These are phyloP conservation scores for Crotalus horridus DNA, from an alignment of 2,113 vertebrate species.

Conservation along the genomic window DNA sequence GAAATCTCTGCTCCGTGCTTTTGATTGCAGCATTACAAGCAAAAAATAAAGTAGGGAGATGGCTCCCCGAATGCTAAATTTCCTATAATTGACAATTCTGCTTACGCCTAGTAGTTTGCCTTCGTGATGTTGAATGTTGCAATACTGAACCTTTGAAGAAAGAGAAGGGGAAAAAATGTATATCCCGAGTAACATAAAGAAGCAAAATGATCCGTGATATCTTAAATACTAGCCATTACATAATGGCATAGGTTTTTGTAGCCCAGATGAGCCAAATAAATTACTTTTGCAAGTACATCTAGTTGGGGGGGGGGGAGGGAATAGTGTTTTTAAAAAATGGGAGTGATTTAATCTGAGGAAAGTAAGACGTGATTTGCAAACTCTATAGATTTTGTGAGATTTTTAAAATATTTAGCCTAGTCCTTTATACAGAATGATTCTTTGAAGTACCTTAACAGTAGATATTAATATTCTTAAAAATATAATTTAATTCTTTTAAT, in stretches of 20 bases:
- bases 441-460: not conserved
- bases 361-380: not conserved
- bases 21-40: not conserved
- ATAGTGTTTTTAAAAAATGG: not conserved
- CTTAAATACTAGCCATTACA: not conserved
- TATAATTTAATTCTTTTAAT: not conserved
- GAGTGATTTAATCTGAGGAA: not conserved
- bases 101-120: not conserved
- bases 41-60: not conserved
- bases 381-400: not conserved
- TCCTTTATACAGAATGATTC: not conserved
- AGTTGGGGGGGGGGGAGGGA: not conserved
- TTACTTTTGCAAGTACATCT: not conserved
- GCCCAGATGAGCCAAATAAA: not conserved
- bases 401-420: not conserved
- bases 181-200: not conserved
- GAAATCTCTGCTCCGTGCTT: not conserved
- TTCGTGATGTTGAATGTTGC: not conserved
- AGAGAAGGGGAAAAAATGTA: not conserved
- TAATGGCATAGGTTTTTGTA: not conserved
- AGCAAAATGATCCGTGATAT: not conserved
- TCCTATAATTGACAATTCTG: too few species aligned
- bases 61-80: not conserved
- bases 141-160: not conserved
- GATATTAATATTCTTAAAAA: not conserved